Evolutionary conservation across 2,888 invertebrate genomes (phyloP), one percentile per base, ranked within the genome.

Genomic region (Drosophila infuscata): DNA sequence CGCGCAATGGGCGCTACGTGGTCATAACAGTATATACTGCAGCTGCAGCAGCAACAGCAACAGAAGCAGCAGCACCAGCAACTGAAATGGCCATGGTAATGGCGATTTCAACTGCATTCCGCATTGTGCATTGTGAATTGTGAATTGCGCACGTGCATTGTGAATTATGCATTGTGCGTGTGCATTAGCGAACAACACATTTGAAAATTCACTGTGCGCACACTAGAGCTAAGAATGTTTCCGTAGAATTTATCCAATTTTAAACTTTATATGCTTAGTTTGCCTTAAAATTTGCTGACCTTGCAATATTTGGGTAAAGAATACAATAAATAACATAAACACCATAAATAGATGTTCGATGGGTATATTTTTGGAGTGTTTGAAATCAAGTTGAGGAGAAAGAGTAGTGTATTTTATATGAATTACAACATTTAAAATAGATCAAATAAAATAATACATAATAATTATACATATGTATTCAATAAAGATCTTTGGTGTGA

Each of bases 1-100:
- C 74, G 80, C 70, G 73, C 67, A 75, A 78, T 71, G 78, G 67
- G 33, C 70, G 54, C 71, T 77, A 79, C 89, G 89, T 86, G 89
- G 82, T 76, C 81, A 86, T 86, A 85, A 76, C 66, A 68, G 76
- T 57, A 80, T 85, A 85, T 74, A 71, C 73, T 88, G 76, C 69
- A 33, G 32, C 46, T 17, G 64, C 68, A 72, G 29, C 61, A 15
- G 59, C 74, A 56, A 33, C 56, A 8, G 48, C 43, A 20, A 73
- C 67, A 35, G 30, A 43, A 17, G 68, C 65, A 33, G 38, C 49
- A 36, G 43, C 56, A n/a, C 64, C 29, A 48, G 48, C 33, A 33
- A 54, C 25, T 36, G 48, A 38, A 38, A 33, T 54, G 67, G 67
- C 67, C 48, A 33, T 67, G 67, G 67, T 58, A 61, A 70, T 70